phyloP scores from a whole-genome alignment of 2,888 invertebrate genomes.

The Hermaeophaga mercurialis region DNA sequence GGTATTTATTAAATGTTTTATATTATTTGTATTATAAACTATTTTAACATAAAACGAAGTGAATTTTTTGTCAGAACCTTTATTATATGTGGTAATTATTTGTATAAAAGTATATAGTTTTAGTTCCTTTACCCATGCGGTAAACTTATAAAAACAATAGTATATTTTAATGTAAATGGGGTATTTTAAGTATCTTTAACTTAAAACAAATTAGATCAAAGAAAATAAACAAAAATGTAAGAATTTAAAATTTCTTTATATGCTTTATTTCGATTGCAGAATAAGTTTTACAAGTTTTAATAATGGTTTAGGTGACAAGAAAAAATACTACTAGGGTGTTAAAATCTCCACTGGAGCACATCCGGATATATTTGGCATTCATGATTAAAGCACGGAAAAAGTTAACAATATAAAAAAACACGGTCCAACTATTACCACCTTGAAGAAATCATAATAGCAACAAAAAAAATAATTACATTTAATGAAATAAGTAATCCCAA shows the following conservation, averaged over 20 bases:
- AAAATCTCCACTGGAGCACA: constrained; percentile 58
- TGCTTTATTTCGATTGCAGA: constrained; percentile 24
- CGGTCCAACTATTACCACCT: constrained; percentile 27
- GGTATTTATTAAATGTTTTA: no score
- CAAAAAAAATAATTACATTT: constrained; percentile 7
- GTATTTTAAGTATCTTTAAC: no score
- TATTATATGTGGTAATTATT: no score
- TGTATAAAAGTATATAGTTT: constrained; percentile 14
- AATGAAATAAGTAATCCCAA: constrained; percentile 1
- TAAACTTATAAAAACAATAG: no score
- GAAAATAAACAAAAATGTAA: neutral
- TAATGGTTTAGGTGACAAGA: constrained; percentile 42
- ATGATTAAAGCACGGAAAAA: constrained; percentile 14
- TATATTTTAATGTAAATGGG: no score
- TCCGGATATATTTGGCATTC: constrained; percentile 53
- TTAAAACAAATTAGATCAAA: no score
- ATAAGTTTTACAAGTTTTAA: constrained; percentile 50
- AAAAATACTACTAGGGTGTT: constrained; percentile 55
- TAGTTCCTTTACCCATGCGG: neutral
- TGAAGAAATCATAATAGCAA: constrained; percentile 15
- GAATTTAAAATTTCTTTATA: neutral
- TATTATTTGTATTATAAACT: no score
- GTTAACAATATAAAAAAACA: constrained; percentile 25
- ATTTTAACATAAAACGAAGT: no score
- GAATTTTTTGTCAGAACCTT: no score